phyloP scores from a whole-genome alignment of 2,113 vertebrate species.

The Notothenia rossii region DNA sequence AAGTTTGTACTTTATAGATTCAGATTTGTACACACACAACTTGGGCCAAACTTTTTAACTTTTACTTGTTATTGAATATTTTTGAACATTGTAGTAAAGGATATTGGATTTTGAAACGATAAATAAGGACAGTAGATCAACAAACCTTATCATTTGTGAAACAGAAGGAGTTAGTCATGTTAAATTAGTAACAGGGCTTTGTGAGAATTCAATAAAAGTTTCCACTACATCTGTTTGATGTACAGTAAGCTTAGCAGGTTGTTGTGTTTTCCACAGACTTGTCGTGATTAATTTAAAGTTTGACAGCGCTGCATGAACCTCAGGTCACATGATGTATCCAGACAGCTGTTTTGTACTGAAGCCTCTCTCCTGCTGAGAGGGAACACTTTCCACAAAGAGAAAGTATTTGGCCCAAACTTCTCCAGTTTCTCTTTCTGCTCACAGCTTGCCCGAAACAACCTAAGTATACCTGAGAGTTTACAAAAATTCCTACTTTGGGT shows the following conservation, averaged over 20 bases:
- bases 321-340: background rate
- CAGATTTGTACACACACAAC: too few species aligned
- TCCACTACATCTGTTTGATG: background rate
- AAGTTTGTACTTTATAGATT: too few species aligned
- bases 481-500: background rate
- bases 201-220: background rate
- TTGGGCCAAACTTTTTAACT: too few species aligned
- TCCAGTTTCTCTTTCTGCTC: background rate
- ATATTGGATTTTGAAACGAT: background rate
- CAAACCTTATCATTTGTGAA: background rate
- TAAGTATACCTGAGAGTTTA: background rate
- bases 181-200: too few species aligned
- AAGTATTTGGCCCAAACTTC: constrained; percentile 16
- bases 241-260: too few species aligned
- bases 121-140: background rate
- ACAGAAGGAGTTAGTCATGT: too few species aligned
- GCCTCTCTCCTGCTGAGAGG: background rate
- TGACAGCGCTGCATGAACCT: background rate
- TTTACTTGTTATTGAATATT: too few species aligned
- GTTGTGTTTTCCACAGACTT: too few species aligned
- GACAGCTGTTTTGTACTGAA: constrained; percentile 34
- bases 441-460: background rate
- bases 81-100: too few species aligned
- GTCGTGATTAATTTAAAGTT: background rate
- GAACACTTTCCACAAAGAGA: constrained; percentile 1